Percentiles rank a stretch among this genome's conserved stretches.
These are phyloP conservation scores for Parotocinclus haroldoi DNA, from an alignment of 2,797 vertebrate species.

Conservation along the genomic window DNA sequence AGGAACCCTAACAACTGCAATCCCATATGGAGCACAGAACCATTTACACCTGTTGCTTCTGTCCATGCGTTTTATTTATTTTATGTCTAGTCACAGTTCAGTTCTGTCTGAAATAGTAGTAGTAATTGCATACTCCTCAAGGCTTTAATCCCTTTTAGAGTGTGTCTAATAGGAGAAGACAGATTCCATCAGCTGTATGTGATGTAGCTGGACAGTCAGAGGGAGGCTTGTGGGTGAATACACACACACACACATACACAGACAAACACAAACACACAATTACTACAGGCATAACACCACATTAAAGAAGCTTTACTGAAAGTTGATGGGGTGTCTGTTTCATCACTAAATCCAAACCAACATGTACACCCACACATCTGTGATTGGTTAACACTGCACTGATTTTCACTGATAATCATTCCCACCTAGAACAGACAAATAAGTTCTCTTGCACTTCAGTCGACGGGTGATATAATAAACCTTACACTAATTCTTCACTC, in stretches of 20 bases:
- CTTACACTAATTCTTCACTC: too few relatives aligned
- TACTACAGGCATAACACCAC: background rate
- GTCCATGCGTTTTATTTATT: constrained; percentile 7
- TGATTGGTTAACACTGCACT: too few relatives aligned
- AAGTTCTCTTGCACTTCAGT: too few relatives aligned
- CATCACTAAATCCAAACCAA: too few relatives aligned
- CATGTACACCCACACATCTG: too few relatives aligned
- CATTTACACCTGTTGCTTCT: constrained; percentile 15
- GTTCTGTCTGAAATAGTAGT: background rate
- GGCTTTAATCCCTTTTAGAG: constrained; percentile 22
- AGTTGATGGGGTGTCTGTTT: too few relatives aligned
- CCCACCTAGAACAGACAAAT: too few relatives aligned
- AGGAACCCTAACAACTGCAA: too few relatives aligned
- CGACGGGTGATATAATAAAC: too few relatives aligned
- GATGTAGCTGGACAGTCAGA: constrained; percentile 17
- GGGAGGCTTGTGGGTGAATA: constrained; percentile 18
- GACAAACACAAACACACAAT: background rate
- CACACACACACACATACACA: background rate
- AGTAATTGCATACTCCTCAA: constrained; percentile 4
- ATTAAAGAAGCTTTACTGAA: background rate
- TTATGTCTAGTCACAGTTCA: background rate
- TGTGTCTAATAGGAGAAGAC: constrained; percentile 20
- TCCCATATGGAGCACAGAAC: constrained; percentile 2
- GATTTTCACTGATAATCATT: too few relatives aligned
- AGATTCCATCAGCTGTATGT: constrained; percentile 23